Evolutionary conservation across 2,113 vertebrate species (phyloP).

Genomic region (Rhinoderma darwinii): DNA sequence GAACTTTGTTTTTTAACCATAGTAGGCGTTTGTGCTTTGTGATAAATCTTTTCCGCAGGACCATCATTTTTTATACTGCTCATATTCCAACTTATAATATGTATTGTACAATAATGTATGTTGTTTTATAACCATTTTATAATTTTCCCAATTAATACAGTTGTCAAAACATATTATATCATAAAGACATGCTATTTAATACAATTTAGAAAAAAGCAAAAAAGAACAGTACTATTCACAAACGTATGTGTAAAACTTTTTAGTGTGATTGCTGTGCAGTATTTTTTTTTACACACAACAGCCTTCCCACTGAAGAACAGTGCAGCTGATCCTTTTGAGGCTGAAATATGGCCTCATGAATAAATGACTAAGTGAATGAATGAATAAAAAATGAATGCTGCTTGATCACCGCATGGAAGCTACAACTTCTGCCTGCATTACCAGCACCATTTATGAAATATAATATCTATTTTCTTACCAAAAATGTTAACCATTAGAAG

Average conservation of each 20-base stretch:
- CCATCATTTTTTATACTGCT: not conserved
- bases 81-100: not conserved
- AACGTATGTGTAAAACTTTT: not conserved
- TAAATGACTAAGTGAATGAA: too few relatives aligned
- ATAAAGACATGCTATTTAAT: too few relatives aligned
- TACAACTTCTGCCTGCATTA: not conserved
- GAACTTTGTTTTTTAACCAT: not conserved
- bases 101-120: not conserved
- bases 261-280: not conserved
- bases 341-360: too few relatives aligned
- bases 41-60: not conserved
- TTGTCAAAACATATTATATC: not conserved
- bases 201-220: too few relatives aligned
- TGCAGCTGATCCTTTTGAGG: too few relatives aligned
- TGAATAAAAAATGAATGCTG: not conserved
- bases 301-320: not conserved
- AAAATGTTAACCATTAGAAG: too few relatives aligned
- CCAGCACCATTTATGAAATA: not conserved
- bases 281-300: not conserved
- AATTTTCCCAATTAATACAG: not conserved
- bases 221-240: too few relatives aligned
- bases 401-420: not conserved
- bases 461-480: not conserved
- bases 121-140: not conserved
- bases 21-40: not conserved